Evolutionary conservation across 2,797 vertebrate species (phyloP).

Genomic region (Peromyscus nudipes): DNA sequence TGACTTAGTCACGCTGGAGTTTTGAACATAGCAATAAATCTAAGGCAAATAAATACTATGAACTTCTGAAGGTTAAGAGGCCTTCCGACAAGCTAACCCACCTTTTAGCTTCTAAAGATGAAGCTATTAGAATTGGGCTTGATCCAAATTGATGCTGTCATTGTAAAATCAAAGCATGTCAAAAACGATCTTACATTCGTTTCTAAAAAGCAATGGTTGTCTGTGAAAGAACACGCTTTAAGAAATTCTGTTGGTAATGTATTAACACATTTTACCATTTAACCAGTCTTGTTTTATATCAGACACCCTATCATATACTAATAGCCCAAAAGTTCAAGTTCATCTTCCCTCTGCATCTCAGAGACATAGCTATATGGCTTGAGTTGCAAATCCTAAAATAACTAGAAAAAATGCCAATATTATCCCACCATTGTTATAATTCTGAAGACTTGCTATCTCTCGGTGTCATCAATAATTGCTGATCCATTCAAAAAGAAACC

Average conservation of each 20-base stretch:
- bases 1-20: not conserved
- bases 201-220: not conserved
- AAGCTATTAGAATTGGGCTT: not conserved
- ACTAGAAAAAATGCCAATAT: not conserved
- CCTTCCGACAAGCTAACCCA: not conserved
- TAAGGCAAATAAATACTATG: conserved; percentile 13
- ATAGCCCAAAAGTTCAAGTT: not conserved
- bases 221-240: conserved; percentile 42
- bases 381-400: not conserved
- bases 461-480: not conserved
- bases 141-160: not conserved
- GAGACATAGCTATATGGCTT: not conserved
- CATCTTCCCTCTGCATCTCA: not conserved
- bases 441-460: not conserved
- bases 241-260: not conserved
- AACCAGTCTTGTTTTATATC: not conserved
- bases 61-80: not conserved
- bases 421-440: not conserved
- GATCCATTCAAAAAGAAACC: not conserved
- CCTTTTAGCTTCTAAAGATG: not conserved
- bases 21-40: not conserved
- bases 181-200: not conserved
- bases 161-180: conserved; percentile 39
- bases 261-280: not conserved
- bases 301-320: not conserved